Evolutionary conservation across 2,888 invertebrate species (phyloP).

Genomic region (Ophioninae sp.): DNA sequence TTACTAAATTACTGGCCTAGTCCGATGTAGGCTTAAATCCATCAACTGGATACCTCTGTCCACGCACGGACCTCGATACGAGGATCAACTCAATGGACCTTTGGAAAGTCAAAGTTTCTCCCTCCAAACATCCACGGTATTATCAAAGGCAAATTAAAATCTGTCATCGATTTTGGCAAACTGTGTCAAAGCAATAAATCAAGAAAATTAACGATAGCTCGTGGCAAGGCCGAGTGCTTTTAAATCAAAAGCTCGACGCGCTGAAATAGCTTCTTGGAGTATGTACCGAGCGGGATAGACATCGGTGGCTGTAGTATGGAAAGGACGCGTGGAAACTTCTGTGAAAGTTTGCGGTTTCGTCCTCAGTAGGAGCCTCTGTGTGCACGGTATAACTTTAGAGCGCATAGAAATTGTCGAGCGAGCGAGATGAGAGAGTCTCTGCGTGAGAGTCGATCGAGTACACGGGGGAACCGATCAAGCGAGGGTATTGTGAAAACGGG

Average conservation of each 20-base stretch:
- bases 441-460: slow-evolving; percentile 40
- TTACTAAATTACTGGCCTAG: no score
- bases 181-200: slow-evolving; percentile 19
- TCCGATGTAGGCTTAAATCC: no score
- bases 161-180: not conserved
- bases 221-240: slow-evolving; percentile 6
- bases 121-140: slow-evolving; percentile 30
- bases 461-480: slow-evolving; percentile 50
- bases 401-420: slow-evolving; percentile 46
- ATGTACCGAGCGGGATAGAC: slow-evolving; percentile 5
- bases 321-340: slow-evolving; percentile 11
- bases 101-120: not conserved
- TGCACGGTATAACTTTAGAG: slow-evolving; percentile 37
- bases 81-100: not conserved
- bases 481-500: slow-evolving; percentile 25
- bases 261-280: slow-evolving; percentile 35
- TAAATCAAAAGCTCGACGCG: slow-evolving; percentile 9
- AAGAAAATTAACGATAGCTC: slow-evolving; percentile 23
- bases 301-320: not conserved
- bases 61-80: not conserved
- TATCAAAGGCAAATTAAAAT: slow-evolving; percentile 13
- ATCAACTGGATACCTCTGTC: slow-evolving; percentile 31
- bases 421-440: slow-evolving; percentile 36
- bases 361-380: slow-evolving; percentile 1
- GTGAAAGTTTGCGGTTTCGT: slow-evolving; percentile 49